Evolutionary conservation across 2,888 invertebrate species (phyloP), one percentile per base, ranked within the genome.

Genomic region (Pyralis farinalis): DNA sequence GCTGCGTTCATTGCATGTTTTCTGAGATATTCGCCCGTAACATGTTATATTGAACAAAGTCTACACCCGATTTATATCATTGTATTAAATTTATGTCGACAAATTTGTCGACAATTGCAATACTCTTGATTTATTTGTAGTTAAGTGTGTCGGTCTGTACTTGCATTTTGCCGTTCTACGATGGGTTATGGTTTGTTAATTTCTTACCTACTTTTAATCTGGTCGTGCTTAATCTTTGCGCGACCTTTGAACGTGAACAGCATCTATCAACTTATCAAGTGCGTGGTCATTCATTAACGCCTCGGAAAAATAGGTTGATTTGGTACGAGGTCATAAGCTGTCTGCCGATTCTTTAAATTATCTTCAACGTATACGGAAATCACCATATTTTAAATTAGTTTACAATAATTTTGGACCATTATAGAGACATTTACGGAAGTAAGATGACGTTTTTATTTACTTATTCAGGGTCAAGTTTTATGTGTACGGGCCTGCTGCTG

Each of bases 1-100:
- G 71, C 78, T 80, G 78, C 80, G 73, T 71, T 73, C 69, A 67
- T 69, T 75, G 70, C 67, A 70, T 67, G 67, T 74, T 76, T 67
- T 73, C 69, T 60, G 67, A n/a, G n/a, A 66, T 67, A 60, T 63
- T 59, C 58, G 55, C 62, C 59, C 58, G 44, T 43, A 44, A 36
- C 33, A 28, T 32, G 16, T 16, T 16, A 16, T 16, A 2, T 20
- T 38, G 36, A 30, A 30, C 37, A 12, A 37, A 16, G 16, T 4
- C n/a, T n/a, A 4, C 16, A 16, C 16, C 16, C 4, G 16, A 16
- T 16, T 16, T 16, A 2, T 16, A 16, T 16, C 16, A 3, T 3
- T 4, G 4, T 16, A 16, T 16, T 16, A 16, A n/a, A n/a, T 4
- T 16, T 16, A 16, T 16, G 16, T 16, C 2, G 16, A 16, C n/a